Evolutionary conservation across 1,140 invertebrate species (phyloP).

Genomic region (Spodoptera litura): DNA sequence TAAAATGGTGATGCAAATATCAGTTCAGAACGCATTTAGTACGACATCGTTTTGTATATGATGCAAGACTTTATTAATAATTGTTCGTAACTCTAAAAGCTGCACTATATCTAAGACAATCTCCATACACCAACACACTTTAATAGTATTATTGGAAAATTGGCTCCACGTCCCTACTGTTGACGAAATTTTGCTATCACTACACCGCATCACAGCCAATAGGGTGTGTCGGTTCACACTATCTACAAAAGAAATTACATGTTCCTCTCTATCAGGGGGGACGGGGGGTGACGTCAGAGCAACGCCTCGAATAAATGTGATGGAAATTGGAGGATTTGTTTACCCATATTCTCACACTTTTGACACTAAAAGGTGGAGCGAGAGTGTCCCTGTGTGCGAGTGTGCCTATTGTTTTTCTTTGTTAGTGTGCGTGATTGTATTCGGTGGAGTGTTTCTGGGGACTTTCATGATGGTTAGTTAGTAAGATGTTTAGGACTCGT

Average conservation of each 20-base stretch:
- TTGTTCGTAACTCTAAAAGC: slow-evolving; percentile 8
- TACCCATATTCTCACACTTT: slow-evolving; percentile 85
- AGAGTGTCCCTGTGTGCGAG: slow-evolving; percentile 34
- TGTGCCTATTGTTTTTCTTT: slow-evolving; percentile 34
- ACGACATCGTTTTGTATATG: no score
- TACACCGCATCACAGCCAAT: slow-evolving; percentile 71
- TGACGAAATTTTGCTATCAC: slow-evolving; percentile 77
- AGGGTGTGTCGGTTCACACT: slow-evolving; percentile 81
- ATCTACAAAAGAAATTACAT: slow-evolving; percentile 84
- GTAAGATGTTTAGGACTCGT: slow-evolving; percentile 18
- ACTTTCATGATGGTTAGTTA: slow-evolving; percentile 42
- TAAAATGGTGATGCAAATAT: no score
- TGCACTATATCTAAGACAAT: slow-evolving; percentile 39
- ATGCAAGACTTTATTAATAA: background rate
- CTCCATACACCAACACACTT: slow-evolving; percentile 51
- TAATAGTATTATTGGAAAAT: slow-evolving; percentile 66
- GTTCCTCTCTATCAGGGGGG: slow-evolving; percentile 67
- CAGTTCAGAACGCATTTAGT: no score
- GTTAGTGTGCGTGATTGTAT: slow-evolving; percentile 32
- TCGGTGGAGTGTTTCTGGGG: slow-evolving; percentile 31
- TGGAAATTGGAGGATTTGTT: slow-evolving; percentile 86
- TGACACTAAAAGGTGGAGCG: slow-evolving; percentile 82
- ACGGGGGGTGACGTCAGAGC: slow-evolving; percentile 73
- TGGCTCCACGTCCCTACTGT: slow-evolving; percentile 61
- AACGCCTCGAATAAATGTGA: slow-evolving; percentile 82